Base-by-base conservation (phyloP, 2,797 vertebrate species). In the Cyprinella venusta region DNA sequence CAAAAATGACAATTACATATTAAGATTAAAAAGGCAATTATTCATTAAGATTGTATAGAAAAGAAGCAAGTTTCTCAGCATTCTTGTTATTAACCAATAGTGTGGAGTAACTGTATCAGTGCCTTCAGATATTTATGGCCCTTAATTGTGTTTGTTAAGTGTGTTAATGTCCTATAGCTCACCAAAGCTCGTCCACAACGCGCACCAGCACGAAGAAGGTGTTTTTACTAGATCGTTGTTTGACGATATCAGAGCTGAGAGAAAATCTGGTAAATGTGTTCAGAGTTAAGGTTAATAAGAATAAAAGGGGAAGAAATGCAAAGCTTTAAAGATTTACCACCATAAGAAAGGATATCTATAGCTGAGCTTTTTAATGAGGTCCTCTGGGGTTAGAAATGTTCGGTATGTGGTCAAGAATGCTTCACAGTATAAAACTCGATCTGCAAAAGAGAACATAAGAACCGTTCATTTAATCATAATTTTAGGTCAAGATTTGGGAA, bases 141-240 rank as follows among this genome's bases (percentile, higher is more conserved):
- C 26, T 30, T 2, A 30, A 30, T 30, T 30, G 26, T 30, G 26
- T 30, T 30, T 30, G 26, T 30, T 9, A 54, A 54, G 52, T 54
- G 52, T 63, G 59, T 16, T n/a, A n/a, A 63, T 65, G 16, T 36
- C 30, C 63, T 7, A 18, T 36, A 26, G 61, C 98, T 99, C 91
- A 99, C 98, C 98, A 99, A 82, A 99, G 93, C 92, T 99, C 98
- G 10, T 99, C 98, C 88, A 99, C 98, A 65, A 99, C 98, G 9
- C 98, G 93, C 67, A 99, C 98, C 91, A 99, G 93, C 88, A 99
- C 96, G 0, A 99, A 99, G 95, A 99, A 99, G 0, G 98, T 98
- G 92, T 99, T 99, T 93, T 98, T 99, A 93, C 98, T 99, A 89
- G 98, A 97, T 1, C 97, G 93, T 91, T 98, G 99, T 94, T 97